Evolutionary conservation across 1,140 invertebrate genomes (phyloP).

Genomic region (Diorhabda sublineata): DNA sequence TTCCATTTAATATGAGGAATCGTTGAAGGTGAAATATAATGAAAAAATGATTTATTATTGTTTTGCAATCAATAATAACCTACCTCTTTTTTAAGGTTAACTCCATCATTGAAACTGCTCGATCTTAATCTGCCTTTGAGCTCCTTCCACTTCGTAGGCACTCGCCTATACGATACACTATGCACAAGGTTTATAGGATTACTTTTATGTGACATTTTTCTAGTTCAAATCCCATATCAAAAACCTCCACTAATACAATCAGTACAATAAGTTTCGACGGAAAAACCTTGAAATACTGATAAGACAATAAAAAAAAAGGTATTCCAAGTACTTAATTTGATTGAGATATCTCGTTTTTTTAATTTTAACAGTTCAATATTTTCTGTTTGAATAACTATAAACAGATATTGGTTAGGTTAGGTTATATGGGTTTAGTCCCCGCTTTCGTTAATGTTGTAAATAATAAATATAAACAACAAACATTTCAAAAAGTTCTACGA

Average conservation of each 20-base stretch:
- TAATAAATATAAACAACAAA: too few species aligned
- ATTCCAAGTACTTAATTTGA: not conserved
- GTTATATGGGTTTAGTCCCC: too few species aligned
- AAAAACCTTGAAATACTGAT: not conserved
- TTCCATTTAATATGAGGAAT: not conserved
- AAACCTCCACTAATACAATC: not conserved
- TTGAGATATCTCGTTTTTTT: not conserved
- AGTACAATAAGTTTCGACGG: not conserved
- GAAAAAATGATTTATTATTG: not conserved
- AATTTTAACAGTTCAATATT: not conserved
- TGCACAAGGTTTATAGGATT: not conserved
- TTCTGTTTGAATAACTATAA: not conserved
- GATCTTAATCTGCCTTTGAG: constrained; percentile 1
- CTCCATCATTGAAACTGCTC: not conserved
- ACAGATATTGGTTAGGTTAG: too few species aligned
- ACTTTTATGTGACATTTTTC: constrained; percentile 15
- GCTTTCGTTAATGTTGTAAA: too few species aligned
- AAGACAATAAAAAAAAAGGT: not conserved
- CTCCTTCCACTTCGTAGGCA: not conserved
- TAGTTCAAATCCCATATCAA: constrained; percentile 9
- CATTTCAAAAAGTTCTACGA: too few species aligned
- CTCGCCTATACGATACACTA: constrained; percentile 2
- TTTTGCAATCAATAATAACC: not conserved
- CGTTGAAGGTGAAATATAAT: not conserved
- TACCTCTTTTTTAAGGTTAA: constrained; percentile 5